Conservation (phyloP, 2,113 vertebrate species). For the Chauna torquata region DNA sequence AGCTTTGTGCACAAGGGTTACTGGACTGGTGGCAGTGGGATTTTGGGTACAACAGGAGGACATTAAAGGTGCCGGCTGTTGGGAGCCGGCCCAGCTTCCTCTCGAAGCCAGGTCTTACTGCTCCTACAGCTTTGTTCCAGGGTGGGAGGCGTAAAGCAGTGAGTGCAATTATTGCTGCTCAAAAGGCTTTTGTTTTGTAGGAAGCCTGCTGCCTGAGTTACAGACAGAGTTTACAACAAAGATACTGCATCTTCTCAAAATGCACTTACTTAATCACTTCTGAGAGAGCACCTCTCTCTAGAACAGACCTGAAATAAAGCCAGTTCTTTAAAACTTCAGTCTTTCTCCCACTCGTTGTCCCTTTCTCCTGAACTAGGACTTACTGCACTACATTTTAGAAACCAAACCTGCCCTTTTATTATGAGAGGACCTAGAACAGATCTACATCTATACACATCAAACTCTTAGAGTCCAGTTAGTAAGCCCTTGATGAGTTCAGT, state of each 20-base stretch:
- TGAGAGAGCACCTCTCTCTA: not conserved
- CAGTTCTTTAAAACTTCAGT: not conserved
- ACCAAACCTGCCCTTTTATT: not conserved
- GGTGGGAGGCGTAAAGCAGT: not conserved
- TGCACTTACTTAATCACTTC: accelerated
- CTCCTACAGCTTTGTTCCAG: not conserved
- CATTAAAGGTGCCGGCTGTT: not conserved
- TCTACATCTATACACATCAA: not conserved
- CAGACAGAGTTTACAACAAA: not conserved
- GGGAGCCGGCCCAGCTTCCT: not conserved
- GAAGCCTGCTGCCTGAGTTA: not conserved
- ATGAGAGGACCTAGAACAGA: not conserved
- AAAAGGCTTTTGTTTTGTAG: not conserved
- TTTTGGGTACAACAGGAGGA: not conserved
- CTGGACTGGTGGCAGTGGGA: accelerated
- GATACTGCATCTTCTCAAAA: not conserved
- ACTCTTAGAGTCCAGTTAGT: not conserved
- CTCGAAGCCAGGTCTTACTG: not conserved
- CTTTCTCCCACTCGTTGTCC: not conserved
- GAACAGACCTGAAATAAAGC: not conserved
- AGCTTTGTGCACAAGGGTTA: not conserved
- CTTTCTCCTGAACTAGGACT: not conserved
- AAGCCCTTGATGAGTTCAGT: not conserved
- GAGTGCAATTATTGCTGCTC: not conserved
- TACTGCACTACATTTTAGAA: not conserved